Conservation (phyloP, 92 coral and sea anemone genomes). For the Anthopleura xanthogrammica region DNA sequence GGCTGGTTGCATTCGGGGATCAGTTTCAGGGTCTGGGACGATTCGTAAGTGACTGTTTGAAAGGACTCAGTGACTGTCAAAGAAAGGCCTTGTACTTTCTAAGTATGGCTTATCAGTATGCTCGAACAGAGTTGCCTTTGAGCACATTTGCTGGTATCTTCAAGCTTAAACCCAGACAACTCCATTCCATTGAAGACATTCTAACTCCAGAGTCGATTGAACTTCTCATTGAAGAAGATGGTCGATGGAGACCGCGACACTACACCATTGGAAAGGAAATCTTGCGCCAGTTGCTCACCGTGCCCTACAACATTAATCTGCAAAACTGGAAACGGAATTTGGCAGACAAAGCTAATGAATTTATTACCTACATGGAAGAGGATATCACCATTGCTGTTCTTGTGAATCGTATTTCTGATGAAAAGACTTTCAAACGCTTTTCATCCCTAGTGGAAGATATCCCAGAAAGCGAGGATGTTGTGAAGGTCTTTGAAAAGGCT, state of each 20-base stretch:
- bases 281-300: conserved; percentile 43
- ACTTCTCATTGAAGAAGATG: conserved; percentile 61
- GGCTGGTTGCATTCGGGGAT: background rate
- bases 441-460: conserved; percentile 42
- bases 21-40: background rate
- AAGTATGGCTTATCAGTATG: conserved; percentile 63
- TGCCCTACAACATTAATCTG: conserved; percentile 1
- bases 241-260: conserved; percentile 57
- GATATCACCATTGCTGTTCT: conserved; percentile 30
- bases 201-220: conserved; percentile 35
- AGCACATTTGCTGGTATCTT: conserved; percentile 29
- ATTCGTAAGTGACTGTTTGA: conserved; percentile 41
- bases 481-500: conserved; percentile 52
- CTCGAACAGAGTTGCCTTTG: conserved; percentile 24
- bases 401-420: conserved; percentile 36
- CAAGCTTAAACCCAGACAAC: conserved; percentile 19
- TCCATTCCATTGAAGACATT: conserved; percentile 27
- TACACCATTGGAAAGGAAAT: conserved; percentile 40
- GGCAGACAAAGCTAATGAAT: conserved; percentile 45
- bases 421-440: conserved; percentile 30
- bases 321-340: conserved; percentile 49
- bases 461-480: conserved; percentile 46
- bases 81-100: conserved; percentile 40
- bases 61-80: conserved; percentile 11
- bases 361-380: conserved; percentile 39